Conservation (phyloP, 2,888 invertebrate species). For the Drosophila mettleri region DNA sequence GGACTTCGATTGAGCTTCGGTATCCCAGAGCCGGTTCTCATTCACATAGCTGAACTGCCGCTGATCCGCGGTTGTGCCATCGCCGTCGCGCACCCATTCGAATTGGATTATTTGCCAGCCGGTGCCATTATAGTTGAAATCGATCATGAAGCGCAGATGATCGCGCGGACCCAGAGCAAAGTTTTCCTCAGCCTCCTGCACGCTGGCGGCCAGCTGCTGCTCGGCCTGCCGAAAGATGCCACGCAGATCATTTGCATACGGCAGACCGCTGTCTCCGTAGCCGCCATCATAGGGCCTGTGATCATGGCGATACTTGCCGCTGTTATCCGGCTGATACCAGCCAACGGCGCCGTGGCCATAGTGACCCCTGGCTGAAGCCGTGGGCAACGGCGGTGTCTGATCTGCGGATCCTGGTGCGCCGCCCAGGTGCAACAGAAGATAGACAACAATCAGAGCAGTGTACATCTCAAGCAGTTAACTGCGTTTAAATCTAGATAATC, state of each 20-base stretch:
- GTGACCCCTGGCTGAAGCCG: slow-evolving; percentile 51
- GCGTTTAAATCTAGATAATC: slow-evolving; percentile 52
- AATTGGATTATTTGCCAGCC: slow-evolving; percentile 84
- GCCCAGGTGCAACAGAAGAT: slow-evolving; percentile 17
- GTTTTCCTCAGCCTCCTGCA: slow-evolving; percentile 41
- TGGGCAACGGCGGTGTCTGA: slow-evolving; percentile 18
- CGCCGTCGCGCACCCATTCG: slow-evolving; percentile 81
- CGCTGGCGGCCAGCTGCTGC: slow-evolving; percentile 55
- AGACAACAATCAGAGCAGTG: slow-evolving; percentile 43
- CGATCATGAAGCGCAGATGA: slow-evolving; percentile 81
- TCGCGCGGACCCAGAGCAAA: slow-evolving; percentile 71
- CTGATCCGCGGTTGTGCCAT: slow-evolving; percentile 67
- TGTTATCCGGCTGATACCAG: slow-evolving; percentile 86
- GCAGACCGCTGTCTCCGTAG: slow-evolving; percentile 85
- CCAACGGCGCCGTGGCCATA: slow-evolving; percentile 85
- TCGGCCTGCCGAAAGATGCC: slow-evolving; percentile 56
- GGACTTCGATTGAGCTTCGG: not conserved
- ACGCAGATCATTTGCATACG: slow-evolving; percentile 75
- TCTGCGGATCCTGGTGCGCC: slow-evolving; percentile 13
- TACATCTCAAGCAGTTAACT: slow-evolving; percentile 57
- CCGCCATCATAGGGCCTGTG: slow-evolving; percentile 86
- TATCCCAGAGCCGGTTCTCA: slow-evolving; percentile 86
- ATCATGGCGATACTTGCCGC: slow-evolving; percentile 86
- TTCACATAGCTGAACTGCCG: slow-evolving; percentile 85
- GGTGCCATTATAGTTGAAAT: slow-evolving; percentile 79